A percentile compares a stretch with the other conserved stretches of the same genome.
phyloP scores from a whole-genome alignment of 2,113 vertebrate species.

The Calyptomena viridis region DNA sequence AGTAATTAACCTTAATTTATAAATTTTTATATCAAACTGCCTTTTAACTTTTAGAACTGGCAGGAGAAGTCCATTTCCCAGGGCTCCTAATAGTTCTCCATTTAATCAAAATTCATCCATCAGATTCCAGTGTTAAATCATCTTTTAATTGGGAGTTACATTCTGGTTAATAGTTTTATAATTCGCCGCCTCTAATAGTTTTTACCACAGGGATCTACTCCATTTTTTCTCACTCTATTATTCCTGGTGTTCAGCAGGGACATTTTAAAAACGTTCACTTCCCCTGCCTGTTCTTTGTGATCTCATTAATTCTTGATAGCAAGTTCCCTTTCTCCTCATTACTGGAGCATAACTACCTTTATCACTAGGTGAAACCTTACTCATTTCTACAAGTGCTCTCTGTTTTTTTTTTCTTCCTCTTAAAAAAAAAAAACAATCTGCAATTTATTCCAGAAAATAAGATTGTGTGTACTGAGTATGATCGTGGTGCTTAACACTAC shows the following conservation, averaged over 20 bases:
- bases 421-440: neutral
- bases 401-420: neutral
- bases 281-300: slow-evolving; percentile 78
- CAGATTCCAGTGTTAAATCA: slow-evolving; percentile 99
- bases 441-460: neutral
- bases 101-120: slow-evolving; percentile 99
- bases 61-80: slow-evolving; percentile 89
- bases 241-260: slow-evolving; percentile 77
- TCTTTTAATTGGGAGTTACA: slow-evolving; percentile 99
- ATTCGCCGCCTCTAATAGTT: slow-evolving; percentile 96
- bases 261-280: slow-evolving; percentile 68
- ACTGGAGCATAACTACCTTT: slow-evolving; percentile 60
- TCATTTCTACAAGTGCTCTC: slow-evolving; percentile 30
- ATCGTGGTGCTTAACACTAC: neutral
- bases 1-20: slow-evolving; percentile 99
- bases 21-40: slow-evolving; percentile 95
- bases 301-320: slow-evolving; percentile 79
- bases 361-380: slow-evolving; percentile 49
- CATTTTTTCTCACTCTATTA: slow-evolving; percentile 88
- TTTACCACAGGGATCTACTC: slow-evolving; percentile 97
- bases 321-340: slow-evolving; percentile 73
- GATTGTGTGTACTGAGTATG: neutral
- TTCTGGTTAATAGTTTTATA: slow-evolving; percentile 99
- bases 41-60: slow-evolving; percentile 90
- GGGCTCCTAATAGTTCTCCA: slow-evolving; percentile 94